Evolutionary conservation across 2,113 vertebrate genomes (phyloP), one percentile per base, ranked within the genome.

Genomic region (Rhizomys pruinosus): DNA sequence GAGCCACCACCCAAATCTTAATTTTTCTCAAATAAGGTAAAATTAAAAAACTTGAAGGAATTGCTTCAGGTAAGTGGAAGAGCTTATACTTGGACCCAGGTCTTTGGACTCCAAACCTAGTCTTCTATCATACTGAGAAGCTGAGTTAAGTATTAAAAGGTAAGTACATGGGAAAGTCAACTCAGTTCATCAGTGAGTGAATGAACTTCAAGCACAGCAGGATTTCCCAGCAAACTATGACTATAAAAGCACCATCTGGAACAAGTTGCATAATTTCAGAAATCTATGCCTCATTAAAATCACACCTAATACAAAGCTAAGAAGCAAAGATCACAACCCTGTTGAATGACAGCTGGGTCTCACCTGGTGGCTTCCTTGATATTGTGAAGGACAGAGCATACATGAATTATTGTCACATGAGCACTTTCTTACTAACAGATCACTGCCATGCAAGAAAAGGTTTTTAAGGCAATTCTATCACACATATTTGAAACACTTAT

Each of bases 231-330:
- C n/a, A 95, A 90, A 92, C 37, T 52, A 87, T 12, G 90, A 73
- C 55, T 37, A 89, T 92, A 94, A 95, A 96, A 91, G 37, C 44
- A 95, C 79, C 74, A 86, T 69, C 37, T 95, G 89, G 79, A 97
- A 92, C 52, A 92, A 95, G 94, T 64, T 66, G 64, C 93, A 84
- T 52, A 66, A 91, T 84, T 91, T 23, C 73, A 95, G 63, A 96
- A 94, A 92, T 74, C 91, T 0, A 95, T 63, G 13, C 32, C 73
- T 85, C 69, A 88, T 95, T 94, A 96, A 90, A 94, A 52, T 92
- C 89, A 94, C 29, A 69, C 69, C 84, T 86, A 94, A 92, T 8
- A 93, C 79, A 59, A 91, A 92, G 86, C 89, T 91, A 80, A 92
- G 77, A 66, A 39, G 66, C 52, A 79, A 80, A 95, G 76, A 39